These are phyloP conservation scores for Nycticryphes semicollaris DNA, from an alignment of 2,113 vertebrate species.

Conservation along the genomic window DNA sequence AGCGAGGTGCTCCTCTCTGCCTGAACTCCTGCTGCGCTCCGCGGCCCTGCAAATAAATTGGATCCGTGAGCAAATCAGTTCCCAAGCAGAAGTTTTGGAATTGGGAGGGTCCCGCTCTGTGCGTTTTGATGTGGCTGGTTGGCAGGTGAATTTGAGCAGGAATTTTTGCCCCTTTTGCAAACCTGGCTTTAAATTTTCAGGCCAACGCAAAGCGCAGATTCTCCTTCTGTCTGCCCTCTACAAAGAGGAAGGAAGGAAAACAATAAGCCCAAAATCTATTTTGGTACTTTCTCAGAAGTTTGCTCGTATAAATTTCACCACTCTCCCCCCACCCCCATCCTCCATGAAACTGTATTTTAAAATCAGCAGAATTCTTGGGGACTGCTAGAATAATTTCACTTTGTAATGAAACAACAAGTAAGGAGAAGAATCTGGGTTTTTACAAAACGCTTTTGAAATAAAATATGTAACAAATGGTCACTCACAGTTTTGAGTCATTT, in stretches of 20 bases:
- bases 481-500: neutral
- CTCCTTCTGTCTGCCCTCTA: neutral
- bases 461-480: neutral
- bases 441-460: neutral
- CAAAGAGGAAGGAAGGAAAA: constrained; percentile 32
- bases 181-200: neutral
- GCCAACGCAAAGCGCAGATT: neutral
- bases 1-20: neutral
- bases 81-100: neutral
- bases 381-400: neutral
- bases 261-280: neutral
- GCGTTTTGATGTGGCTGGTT: neutral
- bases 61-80: neutral
- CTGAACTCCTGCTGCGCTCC: neutral
- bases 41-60: neutral
- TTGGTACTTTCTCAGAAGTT: constrained; percentile 32
- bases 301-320: neutral
- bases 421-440: neutral
- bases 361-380: neutral
- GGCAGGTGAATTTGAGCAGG: neutral
- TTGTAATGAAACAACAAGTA: neutral
- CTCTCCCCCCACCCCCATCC: neutral
- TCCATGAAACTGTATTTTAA: neutral
- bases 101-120: neutral
- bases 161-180: neutral